Conservation (phyloP, 1,140 invertebrate genomes). For the Ceratoteleas bidentatus region DNA sequence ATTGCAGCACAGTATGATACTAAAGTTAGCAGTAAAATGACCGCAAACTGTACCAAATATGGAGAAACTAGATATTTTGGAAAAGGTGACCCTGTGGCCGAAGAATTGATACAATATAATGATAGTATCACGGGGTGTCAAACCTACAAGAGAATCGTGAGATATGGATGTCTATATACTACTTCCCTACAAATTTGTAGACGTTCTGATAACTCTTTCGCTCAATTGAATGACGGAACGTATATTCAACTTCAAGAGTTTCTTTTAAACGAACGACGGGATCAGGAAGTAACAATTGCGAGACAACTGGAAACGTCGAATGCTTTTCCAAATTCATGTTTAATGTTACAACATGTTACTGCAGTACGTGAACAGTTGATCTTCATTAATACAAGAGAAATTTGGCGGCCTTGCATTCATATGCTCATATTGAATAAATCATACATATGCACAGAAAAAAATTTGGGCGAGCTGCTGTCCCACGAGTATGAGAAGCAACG, state of each 20-base stretch:
- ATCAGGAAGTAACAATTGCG: neutral
- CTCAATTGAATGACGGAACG: neutral
- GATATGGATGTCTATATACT: constrained; percentile 1
- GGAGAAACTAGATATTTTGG: neutral
- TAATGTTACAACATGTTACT: neutral
- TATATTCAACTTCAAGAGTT: constrained; percentile 1
- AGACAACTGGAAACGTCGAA: neutral
- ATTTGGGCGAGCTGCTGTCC: too few species aligned
- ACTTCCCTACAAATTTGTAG: neutral
- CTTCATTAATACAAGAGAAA: neutral
- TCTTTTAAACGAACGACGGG: neutral
- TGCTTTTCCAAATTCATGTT: neutral
- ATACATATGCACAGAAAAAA: too few species aligned
- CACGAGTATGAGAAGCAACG: too few species aligned
- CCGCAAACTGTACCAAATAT: neutral
- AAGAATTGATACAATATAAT: neutral
- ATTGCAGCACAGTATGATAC: neutral
- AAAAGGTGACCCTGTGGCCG: neutral
- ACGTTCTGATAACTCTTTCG: constrained; percentile 1
- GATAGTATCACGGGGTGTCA: neutral
- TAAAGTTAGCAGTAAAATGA: neutral
- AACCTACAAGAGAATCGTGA: neutral
- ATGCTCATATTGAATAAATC: neutral
- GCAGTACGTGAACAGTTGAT: neutral
- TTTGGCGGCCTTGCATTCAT: neutral